Evolutionary conservation across 2,797 vertebrate genomes (phyloP).

Genomic region (Psittacula derbiana): DNA sequence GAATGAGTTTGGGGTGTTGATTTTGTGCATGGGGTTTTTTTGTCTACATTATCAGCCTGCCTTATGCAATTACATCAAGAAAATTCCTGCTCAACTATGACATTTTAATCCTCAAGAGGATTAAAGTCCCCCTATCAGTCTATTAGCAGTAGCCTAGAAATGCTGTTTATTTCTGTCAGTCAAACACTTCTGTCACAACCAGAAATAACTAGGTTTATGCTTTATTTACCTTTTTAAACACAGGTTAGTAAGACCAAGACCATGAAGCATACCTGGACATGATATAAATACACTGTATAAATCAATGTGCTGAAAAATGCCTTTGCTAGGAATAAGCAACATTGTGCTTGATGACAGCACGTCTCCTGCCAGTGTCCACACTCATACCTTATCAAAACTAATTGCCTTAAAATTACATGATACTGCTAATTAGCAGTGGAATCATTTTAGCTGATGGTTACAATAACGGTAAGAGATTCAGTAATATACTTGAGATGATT

Average conservation of each 20-base stretch:
- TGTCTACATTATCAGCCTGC: not conserved
- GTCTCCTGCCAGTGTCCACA: not conserved
- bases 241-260: not conserved
- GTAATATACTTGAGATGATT: not conserved
- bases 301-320: fast-evolving
- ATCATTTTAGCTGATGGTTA: not conserved
- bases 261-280: not conserved
- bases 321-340: not conserved
- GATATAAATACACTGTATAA: not conserved
- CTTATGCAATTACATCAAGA: not conserved
- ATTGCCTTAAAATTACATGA: not conserved
- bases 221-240: not conserved
- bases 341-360: no score
- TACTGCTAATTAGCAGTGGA: not conserved
- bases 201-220: not conserved
- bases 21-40: not conserved
- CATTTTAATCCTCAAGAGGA: not conserved
- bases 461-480: not conserved
- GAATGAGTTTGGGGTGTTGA: not conserved
- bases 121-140: not conserved
- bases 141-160: not conserved
- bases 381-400: not conserved
- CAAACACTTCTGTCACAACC: not conserved
- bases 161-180: not conserved
- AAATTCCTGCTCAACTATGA: not conserved